Percentiles rank a stretch among this genome's conserved stretches.
Conservation (phyloP, 2,797 vertebrate species). For the Chelon auratus region DNA sequence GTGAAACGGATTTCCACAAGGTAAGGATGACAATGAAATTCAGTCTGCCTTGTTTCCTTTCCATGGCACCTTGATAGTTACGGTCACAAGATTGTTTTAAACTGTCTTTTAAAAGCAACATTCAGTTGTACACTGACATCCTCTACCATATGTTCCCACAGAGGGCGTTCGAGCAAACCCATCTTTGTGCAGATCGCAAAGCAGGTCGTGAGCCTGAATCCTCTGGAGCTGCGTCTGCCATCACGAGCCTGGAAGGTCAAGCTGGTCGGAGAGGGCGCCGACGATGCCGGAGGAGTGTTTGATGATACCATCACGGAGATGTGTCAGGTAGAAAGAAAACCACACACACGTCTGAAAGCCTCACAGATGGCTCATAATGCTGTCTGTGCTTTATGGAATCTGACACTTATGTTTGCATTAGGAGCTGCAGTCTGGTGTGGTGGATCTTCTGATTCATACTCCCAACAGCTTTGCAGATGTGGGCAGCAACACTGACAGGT, state of each 20-base stretch:
- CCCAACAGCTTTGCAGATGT: constrained; percentile 88
- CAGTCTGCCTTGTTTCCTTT: background rate
- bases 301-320: constrained; percentile 90
- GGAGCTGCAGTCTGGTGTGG: constrained; percentile 86
- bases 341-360: background rate
- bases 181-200: constrained; percentile 89
- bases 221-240: constrained; percentile 85
- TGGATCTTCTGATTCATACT: constrained; percentile 87
- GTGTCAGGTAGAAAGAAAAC: constrained; percentile 82
- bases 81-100: background rate
- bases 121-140: background rate
- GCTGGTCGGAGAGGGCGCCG: constrained; percentile 87
- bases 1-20: constrained; percentile 87
- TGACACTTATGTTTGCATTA: constrained; percentile 49
- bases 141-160: constrained; percentile 40
- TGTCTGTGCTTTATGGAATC: constrained; percentile 14
- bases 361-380: background rate
- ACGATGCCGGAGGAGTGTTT: constrained; percentile 88
- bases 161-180: constrained; percentile 87
- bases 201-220: constrained; percentile 87
- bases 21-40: constrained; percentile 54
- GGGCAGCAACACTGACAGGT: constrained; percentile 89
- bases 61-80: background rate
- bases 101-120: background rate
- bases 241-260: constrained; percentile 90